Conservation (phyloP, 2,888 invertebrate genomes). For the Lycophotia porphyrea region DNA sequence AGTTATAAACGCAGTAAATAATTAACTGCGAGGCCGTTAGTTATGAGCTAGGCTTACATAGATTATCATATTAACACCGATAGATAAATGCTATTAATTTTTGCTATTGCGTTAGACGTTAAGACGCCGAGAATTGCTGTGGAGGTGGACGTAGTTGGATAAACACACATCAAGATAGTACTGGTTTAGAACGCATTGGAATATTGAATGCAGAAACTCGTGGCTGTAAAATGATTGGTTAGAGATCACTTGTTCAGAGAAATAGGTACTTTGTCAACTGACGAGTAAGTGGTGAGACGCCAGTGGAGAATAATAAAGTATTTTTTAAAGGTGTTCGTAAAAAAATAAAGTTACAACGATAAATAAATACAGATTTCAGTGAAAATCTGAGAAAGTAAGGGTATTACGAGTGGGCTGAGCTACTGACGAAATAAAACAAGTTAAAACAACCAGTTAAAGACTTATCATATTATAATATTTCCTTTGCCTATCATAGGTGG, state of each 20-base stretch:
- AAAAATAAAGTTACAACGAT: neutral
- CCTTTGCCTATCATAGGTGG: neutral
- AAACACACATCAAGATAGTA: conserved; percentile 16
- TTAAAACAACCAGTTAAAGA: neutral
- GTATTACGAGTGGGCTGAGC: neutral
- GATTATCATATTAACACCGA: conserved; percentile 61
- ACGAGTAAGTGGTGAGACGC: neutral
- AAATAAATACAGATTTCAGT: neutral
- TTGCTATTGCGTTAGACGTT: conserved; percentile 56
- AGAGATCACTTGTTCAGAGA: neutral
- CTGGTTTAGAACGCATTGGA: conserved; percentile 12
- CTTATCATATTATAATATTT: neutral
- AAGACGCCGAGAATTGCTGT: conserved; percentile 28
- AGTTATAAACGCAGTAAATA: conserved; percentile 50
- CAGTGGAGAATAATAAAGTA: neutral
- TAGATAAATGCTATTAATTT: conserved; percentile 57
- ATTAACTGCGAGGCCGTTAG: conserved; percentile 43
- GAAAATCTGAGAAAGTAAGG: neutral
- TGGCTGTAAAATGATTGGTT: neutral
- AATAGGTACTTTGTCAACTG: neutral
- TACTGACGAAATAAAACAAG: neutral
- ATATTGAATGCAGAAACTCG: conserved; percentile 2
- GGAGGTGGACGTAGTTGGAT: neutral
- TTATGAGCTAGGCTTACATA: conserved; percentile 51
- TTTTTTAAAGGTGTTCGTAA: neutral